phyloP scores from a whole-genome alignment of 2,113 vertebrate genomes.

The Rhegmatorhina hoffmannsi region DNA sequence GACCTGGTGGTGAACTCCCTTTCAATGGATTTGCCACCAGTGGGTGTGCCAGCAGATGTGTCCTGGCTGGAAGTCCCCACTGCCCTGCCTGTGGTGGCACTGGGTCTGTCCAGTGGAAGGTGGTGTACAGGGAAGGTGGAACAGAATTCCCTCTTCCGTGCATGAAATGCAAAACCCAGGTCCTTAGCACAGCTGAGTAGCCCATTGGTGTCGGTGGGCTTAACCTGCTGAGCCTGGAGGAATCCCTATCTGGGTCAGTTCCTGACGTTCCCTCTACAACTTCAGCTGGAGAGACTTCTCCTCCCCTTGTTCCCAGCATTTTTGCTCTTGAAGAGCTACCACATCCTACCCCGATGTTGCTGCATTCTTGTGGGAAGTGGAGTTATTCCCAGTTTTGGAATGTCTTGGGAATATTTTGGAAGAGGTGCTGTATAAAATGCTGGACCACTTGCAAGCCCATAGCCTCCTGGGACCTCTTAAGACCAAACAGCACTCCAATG shows the following conservation, averaged over 20 bases:
- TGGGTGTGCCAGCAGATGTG: background rate
- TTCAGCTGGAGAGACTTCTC: background rate
- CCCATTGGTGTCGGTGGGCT: fast-evolving
- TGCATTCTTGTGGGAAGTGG: constrained; percentile 20
- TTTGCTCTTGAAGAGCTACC: background rate
- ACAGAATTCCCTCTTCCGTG: background rate
- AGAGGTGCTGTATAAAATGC: background rate
- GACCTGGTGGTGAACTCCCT: background rate
- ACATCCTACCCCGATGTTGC: background rate
- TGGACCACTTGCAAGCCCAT: background rate
- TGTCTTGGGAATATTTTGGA: background rate
- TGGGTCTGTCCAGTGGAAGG: background rate
- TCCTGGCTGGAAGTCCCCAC: background rate
- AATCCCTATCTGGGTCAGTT: background rate
- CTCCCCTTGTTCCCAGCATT: background rate
- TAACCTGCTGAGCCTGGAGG: background rate
- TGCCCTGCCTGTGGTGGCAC: background rate
- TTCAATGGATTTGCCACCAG: background rate
- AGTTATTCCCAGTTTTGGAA: constrained; percentile 21
- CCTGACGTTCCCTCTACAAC: background rate
- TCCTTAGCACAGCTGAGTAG: background rate
- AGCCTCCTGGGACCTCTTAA: background rate
- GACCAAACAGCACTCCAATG: background rate
- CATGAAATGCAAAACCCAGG: background rate
- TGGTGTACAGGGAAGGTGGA: background rate